phyloP scores from a whole-genome alignment of 2,888 invertebrate species.

The Conops quadrifasciatus region DNA sequence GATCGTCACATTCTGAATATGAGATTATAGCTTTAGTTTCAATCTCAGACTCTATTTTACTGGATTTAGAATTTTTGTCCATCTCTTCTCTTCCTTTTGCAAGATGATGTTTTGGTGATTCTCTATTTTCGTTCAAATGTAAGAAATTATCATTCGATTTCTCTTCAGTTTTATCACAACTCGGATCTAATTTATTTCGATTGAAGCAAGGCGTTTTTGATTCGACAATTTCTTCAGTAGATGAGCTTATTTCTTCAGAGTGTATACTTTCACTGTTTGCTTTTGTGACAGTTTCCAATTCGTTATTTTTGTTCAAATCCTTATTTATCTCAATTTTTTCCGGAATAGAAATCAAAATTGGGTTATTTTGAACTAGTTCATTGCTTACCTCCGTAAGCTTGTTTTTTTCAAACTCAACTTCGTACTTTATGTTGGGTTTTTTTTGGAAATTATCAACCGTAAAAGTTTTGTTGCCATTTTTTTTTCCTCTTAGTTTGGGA shows the following conservation, averaged over 20 bases:
- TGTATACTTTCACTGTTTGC: neutral
- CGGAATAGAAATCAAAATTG: neutral
- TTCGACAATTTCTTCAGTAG: slow-evolving; percentile 2
- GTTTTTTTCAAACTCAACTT: slow-evolving; percentile 4
- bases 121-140: neutral
- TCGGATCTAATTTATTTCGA: neutral
- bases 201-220: neutral
- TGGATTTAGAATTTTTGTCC: neutral
- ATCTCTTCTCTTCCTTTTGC: neutral
- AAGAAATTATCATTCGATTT: neutral
- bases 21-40: neutral
- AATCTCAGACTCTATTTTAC: neutral
- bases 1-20: neutral
- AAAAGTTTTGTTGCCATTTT: slow-evolving; percentile 10
- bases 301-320: neutral
- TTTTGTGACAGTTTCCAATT: neutral
- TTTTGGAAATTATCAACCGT: slow-evolving; percentile 11
- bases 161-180: neutral
- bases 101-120: neutral
- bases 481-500: slow-evolving; percentile 59
- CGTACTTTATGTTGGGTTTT: neutral
- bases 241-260: neutral
- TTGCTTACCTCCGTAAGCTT: neutral
- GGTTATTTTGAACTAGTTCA: neutral
- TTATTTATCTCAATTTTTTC: too few relatives aligned